Conservation (phyloP, 2,888 invertebrate species). For the Microplitis deprimator region DNA sequence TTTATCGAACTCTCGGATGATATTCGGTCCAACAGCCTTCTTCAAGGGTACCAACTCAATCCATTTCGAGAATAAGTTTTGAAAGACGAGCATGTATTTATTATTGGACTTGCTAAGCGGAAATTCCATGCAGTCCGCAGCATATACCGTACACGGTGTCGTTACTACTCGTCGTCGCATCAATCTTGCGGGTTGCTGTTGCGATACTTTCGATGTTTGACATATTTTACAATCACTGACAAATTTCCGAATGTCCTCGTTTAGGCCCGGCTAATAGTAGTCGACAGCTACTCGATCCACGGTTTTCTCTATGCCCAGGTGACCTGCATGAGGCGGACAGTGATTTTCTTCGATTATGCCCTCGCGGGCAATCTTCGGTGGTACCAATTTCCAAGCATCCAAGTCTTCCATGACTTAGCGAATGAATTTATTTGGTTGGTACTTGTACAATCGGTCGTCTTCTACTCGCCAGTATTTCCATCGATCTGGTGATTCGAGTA, state of each 20-base stretch:
- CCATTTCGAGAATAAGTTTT: constrained; percentile 38
- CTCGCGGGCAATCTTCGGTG: constrained; percentile 20
- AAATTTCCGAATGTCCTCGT: constrained; percentile 49
- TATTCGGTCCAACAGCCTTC: constrained; percentile 12
- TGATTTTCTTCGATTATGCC: constrained; percentile 47
- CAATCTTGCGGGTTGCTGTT: constrained; percentile 46
- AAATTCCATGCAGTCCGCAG: constrained; percentile 50
- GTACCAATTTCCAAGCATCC: constrained; percentile 47
- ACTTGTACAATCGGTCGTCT: constrained; percentile 21
- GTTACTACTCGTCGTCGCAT: constrained; percentile 46
- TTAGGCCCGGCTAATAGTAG: constrained; percentile 53
- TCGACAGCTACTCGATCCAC: constrained; percentile 28
- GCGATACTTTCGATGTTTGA: constrained; percentile 48
- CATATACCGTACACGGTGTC: constrained; percentile 45
- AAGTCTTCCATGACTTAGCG: constrained; percentile 21
- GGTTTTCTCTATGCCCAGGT: constrained; percentile 52
- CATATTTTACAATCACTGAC: constrained; percentile 52
- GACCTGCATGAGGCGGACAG: constrained; percentile 49
- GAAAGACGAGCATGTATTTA: constrained; percentile 31
- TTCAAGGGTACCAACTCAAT: constrained; percentile 12
- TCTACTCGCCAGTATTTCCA: constrained; percentile 37
- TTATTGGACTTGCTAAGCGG: constrained; percentile 36
- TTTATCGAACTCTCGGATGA: constrained; percentile 21
- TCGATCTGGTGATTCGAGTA: background rate
- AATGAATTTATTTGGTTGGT: constrained; percentile 5